Base-by-base conservation (phyloP, 2,888 invertebrate species). In the Nymphalis polychloros region DNA sequence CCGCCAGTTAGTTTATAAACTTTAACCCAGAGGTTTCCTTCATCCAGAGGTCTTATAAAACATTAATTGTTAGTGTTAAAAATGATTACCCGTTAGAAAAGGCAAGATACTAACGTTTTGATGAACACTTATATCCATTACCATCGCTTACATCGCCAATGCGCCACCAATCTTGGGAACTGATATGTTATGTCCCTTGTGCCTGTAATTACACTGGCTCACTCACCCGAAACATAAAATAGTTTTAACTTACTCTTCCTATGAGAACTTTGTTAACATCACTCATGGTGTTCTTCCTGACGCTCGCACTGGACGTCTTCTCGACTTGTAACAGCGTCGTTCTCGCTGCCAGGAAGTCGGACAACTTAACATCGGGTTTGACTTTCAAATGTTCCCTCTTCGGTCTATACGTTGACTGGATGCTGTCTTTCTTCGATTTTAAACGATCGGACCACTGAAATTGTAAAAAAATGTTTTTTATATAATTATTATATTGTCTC, bases 181-280 rank as follows among this genome's bases (percentile, higher is more conserved):
- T n/a, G n/a, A n/a, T n/a, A n/a, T n/a, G n/a, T n/a, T n/a, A n/a
- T n/a, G n/a, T n/a, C n/a, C n/a, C n/a, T n/a, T n/a, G n/a, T n/a
- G n/a, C n/a, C n/a, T n/a, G n/a, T n/a, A n/a, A n/a, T n/a, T n/a
- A n/a, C n/a, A n/a, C n/a, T n/a, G n/a, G n/a, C n/a, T n/a, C n/a
- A n/a, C n/a, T n/a, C n/a, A n/a, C n/a, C n/a, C n/a, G n/a, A n/a
- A n/a, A n/a, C n/a, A n/a, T n/a, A n/a, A n/a, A n/a, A n/a, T n/a
- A n/a, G 27, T 31, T 31, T 13, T 4, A 57, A 78, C 88, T 84
- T 78, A 96, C 96, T 87, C 91, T 92, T 70, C 98, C 98, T 83
- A 98, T 98, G 47, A 98, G 94, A 70, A 98, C 96, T 92, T 96
- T 96, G 79, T 98, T 98, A 46, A 99, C 94, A 65, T 96, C 94